A percentile compares a stretch with the other conserved stretches of the same genome.
Evolutionary conservation across 2,113 vertebrate genomes (phyloP).

Genomic region (Irena cyanogastra): DNA sequence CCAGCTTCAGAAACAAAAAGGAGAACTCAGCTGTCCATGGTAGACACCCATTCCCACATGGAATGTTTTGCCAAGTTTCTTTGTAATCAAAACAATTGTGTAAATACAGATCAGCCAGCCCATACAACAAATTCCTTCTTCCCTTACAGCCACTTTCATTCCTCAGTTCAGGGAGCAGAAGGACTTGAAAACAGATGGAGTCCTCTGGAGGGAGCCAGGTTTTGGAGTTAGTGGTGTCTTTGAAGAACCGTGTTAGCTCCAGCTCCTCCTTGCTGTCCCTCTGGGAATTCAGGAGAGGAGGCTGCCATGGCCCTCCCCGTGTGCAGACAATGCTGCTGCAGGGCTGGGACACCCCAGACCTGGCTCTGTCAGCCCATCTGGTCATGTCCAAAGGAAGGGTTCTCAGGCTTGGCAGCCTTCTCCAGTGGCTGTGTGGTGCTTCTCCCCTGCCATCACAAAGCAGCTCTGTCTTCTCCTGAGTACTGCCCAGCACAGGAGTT

Average conservation of each 20-base stretch:
- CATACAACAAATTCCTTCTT: not conserved
- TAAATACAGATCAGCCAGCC: not conserved
- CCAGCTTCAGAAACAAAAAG: not conserved
- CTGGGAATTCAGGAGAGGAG: not conserved
- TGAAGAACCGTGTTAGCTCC: not conserved
- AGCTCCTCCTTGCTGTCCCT: not conserved
- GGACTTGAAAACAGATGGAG: not conserved
- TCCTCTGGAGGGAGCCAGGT: not conserved
- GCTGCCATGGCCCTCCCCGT: not conserved
- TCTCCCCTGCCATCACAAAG: not conserved
- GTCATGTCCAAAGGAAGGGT: not conserved
- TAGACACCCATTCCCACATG: not conserved
- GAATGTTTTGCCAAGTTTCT: not conserved
- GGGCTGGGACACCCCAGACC: not conserved
- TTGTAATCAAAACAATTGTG: not conserved
- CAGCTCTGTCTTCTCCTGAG: not conserved
- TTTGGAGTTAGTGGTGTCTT: not conserved
- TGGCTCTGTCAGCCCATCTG: fast-evolving
- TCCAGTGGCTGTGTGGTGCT: not conserved
- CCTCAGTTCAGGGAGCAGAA: not conserved
- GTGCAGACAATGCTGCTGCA: fast-evolving
- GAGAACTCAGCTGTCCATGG: not conserved
- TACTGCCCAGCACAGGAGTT: not conserved
- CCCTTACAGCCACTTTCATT: not conserved
- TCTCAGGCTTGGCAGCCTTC: not conserved